Evolutionary conservation across 1,140 invertebrate genomes (phyloP), one percentile per base, ranked within the genome.

Genomic region (Fopius arisanus): DNA sequence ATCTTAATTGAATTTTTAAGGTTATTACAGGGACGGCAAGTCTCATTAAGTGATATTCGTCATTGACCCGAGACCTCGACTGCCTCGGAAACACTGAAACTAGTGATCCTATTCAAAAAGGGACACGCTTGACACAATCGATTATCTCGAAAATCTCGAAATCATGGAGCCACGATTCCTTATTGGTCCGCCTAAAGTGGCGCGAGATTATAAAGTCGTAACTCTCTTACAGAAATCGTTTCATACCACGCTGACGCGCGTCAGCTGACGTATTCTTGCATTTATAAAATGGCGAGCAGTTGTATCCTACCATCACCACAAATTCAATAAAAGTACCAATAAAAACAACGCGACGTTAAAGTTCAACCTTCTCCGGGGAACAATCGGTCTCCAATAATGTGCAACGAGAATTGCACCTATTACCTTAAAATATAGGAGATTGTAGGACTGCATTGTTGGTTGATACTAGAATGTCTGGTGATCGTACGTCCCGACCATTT

Each of bases 1-100:
- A 72, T 75, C 70, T 72, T 75, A 75, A 75, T 75, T 75, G 72
- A 75, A 72, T 72, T 40, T 65, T 21, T 21, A 48, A 48, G 23
- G 40, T 40, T 73, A 26, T 21, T 29, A 62, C 43, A 43, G 54
- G 40, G 33, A 51, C 16, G 65, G 28, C 48, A 12, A 43, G 19
- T 73, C 65, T 28, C 63, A 73, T 41, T 62, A 51, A 29, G 65
- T 62, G 62, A 66, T 66, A 63, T 43, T 21, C 5, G 43, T 51
- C 43, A 51, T 51, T 51, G 43, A 51, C 6, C 19, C 3, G 19
- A 14, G 43, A 1, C 19, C 3, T 7, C 3, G 5, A n/a, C 43
- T 16, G 2, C 19, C 5, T 14, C 19, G 43, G 43, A 51, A 51
- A 19, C 43, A 3, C 19, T 1, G n/a, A 7, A 16, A 51, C 54